Evolutionary conservation across 2,797 vertebrate species (phyloP).

Genomic region (Craterocephalus amniculus): DNA sequence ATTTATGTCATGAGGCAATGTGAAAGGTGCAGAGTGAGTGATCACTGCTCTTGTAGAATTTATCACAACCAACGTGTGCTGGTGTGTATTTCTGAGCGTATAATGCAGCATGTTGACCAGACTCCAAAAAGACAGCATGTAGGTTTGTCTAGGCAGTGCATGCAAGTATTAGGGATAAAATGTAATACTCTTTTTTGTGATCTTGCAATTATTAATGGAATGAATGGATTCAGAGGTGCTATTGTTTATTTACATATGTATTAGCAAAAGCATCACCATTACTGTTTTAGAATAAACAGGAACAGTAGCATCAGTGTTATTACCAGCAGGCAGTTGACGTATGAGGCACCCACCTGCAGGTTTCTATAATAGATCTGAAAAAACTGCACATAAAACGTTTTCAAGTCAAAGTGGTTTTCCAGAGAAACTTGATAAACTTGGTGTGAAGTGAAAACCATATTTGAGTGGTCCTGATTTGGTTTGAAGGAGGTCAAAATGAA

Average conservation of each 20-base stretch:
- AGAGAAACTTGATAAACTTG: background rate
- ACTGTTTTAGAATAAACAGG: background rate
- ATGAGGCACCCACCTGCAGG: background rate
- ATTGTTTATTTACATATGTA: background rate
- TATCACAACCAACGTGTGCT: background rate
- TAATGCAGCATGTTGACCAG: background rate
- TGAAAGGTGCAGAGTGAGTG: background rate
- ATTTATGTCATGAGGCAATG: slow-evolving; percentile 10
- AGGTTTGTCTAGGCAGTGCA: background rate
- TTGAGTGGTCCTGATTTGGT: background rate
- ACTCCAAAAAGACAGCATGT: background rate
- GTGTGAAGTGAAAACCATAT: background rate
- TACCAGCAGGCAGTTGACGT: background rate
- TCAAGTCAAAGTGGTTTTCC: too few relatives aligned
- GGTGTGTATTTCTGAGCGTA: background rate
- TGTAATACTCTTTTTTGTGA: background rate
- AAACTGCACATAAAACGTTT: background rate
- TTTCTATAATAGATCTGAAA: background rate
- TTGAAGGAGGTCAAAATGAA: background rate
- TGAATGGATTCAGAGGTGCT: background rate
- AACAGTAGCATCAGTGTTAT: background rate
- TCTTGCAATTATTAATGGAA: background rate
- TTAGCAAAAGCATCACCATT: background rate
- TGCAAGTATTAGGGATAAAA: background rate
- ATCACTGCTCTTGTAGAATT: slow-evolving; percentile 8